Conservation (phyloP, 2,113 vertebrate genomes). For the Sebastes fasciatus region DNA sequence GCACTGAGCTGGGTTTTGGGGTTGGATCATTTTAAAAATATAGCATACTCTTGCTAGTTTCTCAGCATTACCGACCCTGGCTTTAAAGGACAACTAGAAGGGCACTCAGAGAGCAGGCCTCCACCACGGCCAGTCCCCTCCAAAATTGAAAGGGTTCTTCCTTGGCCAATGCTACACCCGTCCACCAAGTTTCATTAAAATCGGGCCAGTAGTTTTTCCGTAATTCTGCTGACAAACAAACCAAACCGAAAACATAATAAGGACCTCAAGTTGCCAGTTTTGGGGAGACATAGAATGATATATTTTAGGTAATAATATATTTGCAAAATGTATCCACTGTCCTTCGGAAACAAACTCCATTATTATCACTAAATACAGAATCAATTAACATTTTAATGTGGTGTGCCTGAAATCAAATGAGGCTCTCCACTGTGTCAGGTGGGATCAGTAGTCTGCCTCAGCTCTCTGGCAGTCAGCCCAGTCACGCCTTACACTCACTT, state of each 20-base stretch:
- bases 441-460: constrained; percentile 1
- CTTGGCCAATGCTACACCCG: not conserved
- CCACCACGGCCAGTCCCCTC: not conserved
- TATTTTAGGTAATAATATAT: not conserved
- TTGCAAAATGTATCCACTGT: not conserved
- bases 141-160: not conserved
- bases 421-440: not conserved
- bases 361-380: not conserved
- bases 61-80: too few species aligned
- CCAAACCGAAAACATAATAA: too few species aligned
- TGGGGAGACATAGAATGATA: not conserved
- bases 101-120: not conserved
- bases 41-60: too few species aligned
- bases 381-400: not conserved
- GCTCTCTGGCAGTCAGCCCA: constrained; percentile 25
- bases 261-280: too few species aligned
- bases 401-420: not conserved
- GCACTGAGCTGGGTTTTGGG: too few species aligned
- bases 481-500: constrained; percentile 21
- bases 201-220: not conserved
- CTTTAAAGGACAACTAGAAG: not conserved
- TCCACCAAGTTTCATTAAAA: not conserved
- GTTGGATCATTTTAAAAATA: too few species aligned
- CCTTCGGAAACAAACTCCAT: not conserved
- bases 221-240: not conserved